Conservation (phyloP, 2,797 vertebrate genomes). For the Lagorchestes hirsutus region DNA sequence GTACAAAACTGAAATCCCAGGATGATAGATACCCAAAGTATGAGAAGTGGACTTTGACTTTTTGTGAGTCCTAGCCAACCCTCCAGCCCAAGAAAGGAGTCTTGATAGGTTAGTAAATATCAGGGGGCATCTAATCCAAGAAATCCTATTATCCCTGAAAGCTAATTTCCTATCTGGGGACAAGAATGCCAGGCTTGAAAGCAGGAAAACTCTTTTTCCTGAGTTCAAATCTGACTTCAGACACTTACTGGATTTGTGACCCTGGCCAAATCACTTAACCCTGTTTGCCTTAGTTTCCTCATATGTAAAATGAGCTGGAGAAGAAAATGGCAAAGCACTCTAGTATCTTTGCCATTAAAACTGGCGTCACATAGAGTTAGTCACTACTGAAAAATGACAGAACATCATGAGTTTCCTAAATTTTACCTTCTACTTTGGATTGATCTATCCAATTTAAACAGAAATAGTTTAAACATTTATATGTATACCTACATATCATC, state of each 20-base stretch:
- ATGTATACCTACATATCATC: not conserved
- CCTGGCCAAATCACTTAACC: not conserved
- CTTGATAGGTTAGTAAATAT: not conserved
- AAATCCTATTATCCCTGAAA: not conserved
- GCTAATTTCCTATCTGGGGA: not conserved
- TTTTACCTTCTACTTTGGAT: not conserved
- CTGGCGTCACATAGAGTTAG: no score
- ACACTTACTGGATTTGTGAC: not conserved
- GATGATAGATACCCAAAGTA: not conserved
- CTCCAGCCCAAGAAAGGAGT: not conserved
- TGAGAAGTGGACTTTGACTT: not conserved
- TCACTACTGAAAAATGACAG: not conserved
- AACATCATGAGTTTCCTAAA: not conserved
- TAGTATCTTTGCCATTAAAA: not conserved
- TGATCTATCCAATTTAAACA: not conserved
- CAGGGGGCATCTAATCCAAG: not conserved
- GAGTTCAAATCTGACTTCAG: not conserved
- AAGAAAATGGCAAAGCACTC: not conserved
- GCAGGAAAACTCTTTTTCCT: not conserved
- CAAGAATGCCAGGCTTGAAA: not conserved
- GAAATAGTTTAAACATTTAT: not conserved
- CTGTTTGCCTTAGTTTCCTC: not conserved
- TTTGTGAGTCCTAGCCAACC: not conserved
- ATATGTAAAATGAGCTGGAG: not conserved
- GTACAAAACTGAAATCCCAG: not conserved